Percentiles rank a stretch among this genome's conserved stretches.
These are phyloP conservation scores for Phasia obesa DNA, from an alignment of 2,888 invertebrate species.

Conservation along the genomic window DNA sequence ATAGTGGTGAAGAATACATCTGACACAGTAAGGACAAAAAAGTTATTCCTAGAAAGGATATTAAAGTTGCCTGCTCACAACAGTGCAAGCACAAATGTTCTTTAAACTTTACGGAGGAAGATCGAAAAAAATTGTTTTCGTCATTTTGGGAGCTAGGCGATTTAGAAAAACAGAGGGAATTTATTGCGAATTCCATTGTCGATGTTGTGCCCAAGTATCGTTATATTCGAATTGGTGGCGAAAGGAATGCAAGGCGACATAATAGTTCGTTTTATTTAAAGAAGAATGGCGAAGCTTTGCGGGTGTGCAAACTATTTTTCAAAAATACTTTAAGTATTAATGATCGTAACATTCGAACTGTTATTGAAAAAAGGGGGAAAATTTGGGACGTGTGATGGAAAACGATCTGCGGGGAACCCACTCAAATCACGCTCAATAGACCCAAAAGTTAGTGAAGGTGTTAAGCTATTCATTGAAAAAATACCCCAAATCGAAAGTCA, in stretches of 20 bases:
- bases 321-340: slow-evolving; percentile 48
- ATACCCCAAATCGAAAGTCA: background rate
- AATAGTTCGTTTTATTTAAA: slow-evolving; percentile 56
- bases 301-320: slow-evolving; percentile 60
- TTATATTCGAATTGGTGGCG: slow-evolving; percentile 16
- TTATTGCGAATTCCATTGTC: too few species aligned
- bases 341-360: slow-evolving; percentile 39
- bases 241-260: slow-evolving; percentile 30
- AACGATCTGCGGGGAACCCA: background rate
- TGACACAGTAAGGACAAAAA: background rate
- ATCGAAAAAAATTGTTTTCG: slow-evolving; percentile 9
- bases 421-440: too few species aligned
- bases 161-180: too few species aligned
- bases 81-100: background rate
- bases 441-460: too few species aligned
- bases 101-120: background rate
- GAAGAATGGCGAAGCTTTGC: slow-evolving; percentile 40
- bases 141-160: slow-evolving; percentile 6
- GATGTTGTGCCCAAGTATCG: slow-evolving; percentile 6
- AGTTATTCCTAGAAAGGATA: background rate
- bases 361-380: background rate
- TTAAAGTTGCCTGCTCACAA: background rate
- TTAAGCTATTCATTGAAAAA: background rate
- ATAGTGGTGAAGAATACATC: background rate
- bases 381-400: background rate